A percentile compares a stretch with the other conserved stretches of the same genome.
Evolutionary conservation across 2,888 invertebrate species (phyloP).

Genomic region (Clusia tigrina): DNA sequence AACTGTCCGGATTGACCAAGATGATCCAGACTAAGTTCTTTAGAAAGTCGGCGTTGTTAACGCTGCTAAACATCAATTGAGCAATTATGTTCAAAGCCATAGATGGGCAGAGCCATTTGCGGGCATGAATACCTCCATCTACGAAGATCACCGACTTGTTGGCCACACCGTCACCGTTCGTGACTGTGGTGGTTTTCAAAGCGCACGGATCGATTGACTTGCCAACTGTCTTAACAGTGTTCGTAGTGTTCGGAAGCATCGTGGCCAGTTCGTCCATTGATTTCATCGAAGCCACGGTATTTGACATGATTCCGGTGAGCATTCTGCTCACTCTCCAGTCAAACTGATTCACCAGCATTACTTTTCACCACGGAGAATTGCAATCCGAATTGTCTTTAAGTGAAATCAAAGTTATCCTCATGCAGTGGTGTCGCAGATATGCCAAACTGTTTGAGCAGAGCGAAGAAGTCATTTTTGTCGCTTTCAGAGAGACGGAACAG

Average conservation of each 20-base stretch:
- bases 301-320: slow-evolving; percentile 47
- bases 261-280: slow-evolving; percentile 66
- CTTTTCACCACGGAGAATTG: slow-evolving; percentile 43
- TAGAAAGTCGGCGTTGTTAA: slow-evolving; percentile 66
- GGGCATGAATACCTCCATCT: slow-evolving; percentile 71
- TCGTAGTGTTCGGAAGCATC: slow-evolving; percentile 67
- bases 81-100: slow-evolving; percentile 69
- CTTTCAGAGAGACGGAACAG: slow-evolving; percentile 44
- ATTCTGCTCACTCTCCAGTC: slow-evolving; percentile 41
- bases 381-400: slow-evolving; percentile 42
- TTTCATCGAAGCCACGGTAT: slow-evolving; percentile 57
- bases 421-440: slow-evolving; percentile 50
- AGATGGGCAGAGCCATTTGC: slow-evolving; percentile 74
- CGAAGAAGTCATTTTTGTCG: slow-evolving; percentile 55
- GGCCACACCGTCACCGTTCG: slow-evolving; percentile 64
- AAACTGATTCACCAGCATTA: slow-evolving; percentile 46
- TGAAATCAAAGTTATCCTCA: slow-evolving; percentile 48
- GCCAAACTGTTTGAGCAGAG: slow-evolving; percentile 45
- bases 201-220: slow-evolving; percentile 69
- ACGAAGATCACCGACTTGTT: slow-evolving; percentile 67
- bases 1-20: slow-evolving; percentile 77
- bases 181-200: slow-evolving; percentile 71
- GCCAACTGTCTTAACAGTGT: slow-evolving; percentile 69
- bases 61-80: slow-evolving; percentile 67
- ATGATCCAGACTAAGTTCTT: slow-evolving; percentile 72